Percentiles rank a stretch among this genome's conserved stretches.
Conservation (phyloP, 2,113 vertebrate species). For the Heptranchias perlo region DNA sequence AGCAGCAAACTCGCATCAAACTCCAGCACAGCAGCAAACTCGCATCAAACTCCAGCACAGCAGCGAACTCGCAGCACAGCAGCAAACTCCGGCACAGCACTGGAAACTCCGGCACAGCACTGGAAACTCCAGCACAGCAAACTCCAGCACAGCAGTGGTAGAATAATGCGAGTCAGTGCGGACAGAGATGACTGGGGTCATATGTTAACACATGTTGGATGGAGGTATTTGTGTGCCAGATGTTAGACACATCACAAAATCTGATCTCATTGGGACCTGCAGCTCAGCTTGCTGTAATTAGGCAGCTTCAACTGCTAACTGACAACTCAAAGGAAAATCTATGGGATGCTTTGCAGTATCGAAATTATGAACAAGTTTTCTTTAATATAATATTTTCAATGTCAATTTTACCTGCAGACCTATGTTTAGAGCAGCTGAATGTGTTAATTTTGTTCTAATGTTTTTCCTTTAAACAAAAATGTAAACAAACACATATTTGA, state of each 20-base stretch:
- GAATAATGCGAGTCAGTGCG: slow-evolving; percentile 11
- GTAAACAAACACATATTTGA: background rate
- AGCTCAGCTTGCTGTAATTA: background rate
- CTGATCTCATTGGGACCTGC: background rate
- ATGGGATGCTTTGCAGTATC: background rate
- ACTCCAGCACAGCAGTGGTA: background rate
- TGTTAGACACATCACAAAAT: background rate
- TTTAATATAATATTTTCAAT: background rate
- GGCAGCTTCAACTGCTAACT: background rate
- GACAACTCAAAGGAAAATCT: background rate
- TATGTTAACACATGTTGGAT: background rate
- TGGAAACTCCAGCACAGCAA: background rate
- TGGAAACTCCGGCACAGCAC: no score
- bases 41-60: no score
- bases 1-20: no score
- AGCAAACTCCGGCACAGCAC: no score
- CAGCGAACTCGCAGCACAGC: no score
- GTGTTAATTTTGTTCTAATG: background rate
- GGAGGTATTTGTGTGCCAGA: background rate
- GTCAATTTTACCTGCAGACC: no score
- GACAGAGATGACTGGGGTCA: background rate
- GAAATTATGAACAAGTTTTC: background rate
- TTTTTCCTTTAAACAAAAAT: background rate
- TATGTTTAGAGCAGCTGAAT: background rate
- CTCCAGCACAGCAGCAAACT: no score